phyloP scores from a whole-genome alignment of 2,888 invertebrate genomes.

The Caenorhabditis afra region DNA sequence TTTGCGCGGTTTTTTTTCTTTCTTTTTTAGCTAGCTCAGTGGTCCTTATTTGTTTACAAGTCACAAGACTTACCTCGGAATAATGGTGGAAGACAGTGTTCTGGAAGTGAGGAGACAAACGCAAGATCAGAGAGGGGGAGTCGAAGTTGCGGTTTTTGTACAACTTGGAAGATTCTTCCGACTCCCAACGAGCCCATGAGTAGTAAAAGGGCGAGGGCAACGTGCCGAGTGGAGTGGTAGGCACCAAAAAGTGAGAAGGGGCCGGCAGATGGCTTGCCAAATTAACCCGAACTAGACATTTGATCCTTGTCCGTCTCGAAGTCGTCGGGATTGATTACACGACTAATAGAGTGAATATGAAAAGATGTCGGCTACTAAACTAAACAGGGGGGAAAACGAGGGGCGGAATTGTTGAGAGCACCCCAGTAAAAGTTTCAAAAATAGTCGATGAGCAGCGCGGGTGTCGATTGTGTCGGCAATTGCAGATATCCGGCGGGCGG shows the following conservation, averaged over 20 bases:
- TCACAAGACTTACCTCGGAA: slow-evolving; percentile 60
- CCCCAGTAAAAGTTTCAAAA: slow-evolving; percentile 29
- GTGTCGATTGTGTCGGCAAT: slow-evolving; percentile 56
- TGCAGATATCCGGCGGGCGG: slow-evolving; percentile 55
- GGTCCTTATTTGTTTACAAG: background rate
- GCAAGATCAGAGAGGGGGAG: slow-evolving; percentile 68
- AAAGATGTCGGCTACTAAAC: background rate
- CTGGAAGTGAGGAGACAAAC: slow-evolving; percentile 68
- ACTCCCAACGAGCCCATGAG: slow-evolving; percentile 72
- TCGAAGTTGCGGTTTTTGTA: slow-evolving; percentile 65
- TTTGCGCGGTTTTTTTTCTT: background rate
- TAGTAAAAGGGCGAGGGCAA: slow-evolving; percentile 6
- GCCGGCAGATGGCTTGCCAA: slow-evolving; percentile 49
- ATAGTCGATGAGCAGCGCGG: slow-evolving; percentile 41
- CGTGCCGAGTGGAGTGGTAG: slow-evolving; percentile 5
- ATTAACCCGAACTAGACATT: slow-evolving; percentile 55
- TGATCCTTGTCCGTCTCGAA: slow-evolving; percentile 32
- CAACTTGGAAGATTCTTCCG: slow-evolving; percentile 72
- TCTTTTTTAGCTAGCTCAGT: background rate
- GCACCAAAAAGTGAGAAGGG: slow-evolving; percentile 36
- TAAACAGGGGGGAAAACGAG: slow-evolving; percentile 19
- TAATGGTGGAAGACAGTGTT: slow-evolving; percentile 64
- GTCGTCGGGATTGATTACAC: slow-evolving; percentile 44
- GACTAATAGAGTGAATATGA: slow-evolving; percentile 27
- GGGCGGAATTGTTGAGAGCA: background rate